A percentile compares a stretch with the other conserved stretches of the same genome.
These are phyloP conservation scores for Malurus alboscapulatus DNA, from an alignment of 2,113 vertebrate genomes.

Conservation along the genomic window DNA sequence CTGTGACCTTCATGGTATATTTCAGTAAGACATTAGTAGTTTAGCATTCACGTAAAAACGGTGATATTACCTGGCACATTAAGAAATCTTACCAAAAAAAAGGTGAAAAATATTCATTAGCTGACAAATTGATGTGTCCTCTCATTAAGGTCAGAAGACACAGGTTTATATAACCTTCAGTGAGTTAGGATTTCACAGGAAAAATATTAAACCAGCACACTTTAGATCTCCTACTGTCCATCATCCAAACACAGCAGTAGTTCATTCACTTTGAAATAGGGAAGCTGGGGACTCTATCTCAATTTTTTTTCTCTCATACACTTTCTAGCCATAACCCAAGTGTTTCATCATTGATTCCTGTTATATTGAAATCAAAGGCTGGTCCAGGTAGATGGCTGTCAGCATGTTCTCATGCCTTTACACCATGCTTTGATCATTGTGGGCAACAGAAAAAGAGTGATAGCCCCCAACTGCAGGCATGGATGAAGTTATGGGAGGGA, in stretches of 20 bases:
- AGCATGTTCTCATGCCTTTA: background rate
- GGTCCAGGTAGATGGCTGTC: background rate
- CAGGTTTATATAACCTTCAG: background rate
- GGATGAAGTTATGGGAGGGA: background rate
- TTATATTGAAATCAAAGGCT: background rate
- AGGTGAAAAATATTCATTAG: background rate
- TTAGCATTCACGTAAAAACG: background rate
- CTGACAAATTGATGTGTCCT: background rate
- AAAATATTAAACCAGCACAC: background rate
- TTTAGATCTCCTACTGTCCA: background rate
- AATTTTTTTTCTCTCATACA: background rate
- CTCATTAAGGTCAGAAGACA: background rate
- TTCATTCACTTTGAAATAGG: background rate
- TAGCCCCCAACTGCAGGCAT: background rate
- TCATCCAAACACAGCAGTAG: background rate
- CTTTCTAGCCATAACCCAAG: background rate
- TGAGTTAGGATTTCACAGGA: background rate
- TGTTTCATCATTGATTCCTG: background rate
- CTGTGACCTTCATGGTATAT: background rate
- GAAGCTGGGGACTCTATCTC: background rate
- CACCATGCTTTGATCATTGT: background rate
- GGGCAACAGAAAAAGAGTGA: background rate
- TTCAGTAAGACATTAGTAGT: background rate
- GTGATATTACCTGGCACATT: accelerated
- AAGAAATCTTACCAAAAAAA: background rate